A percentile compares a stretch with the other conserved stretches of the same genome.
These are phyloP conservation scores for Typhlomys cinereus DNA, from an alignment of 2,113 vertebrate genomes.

Conservation along the genomic window DNA sequence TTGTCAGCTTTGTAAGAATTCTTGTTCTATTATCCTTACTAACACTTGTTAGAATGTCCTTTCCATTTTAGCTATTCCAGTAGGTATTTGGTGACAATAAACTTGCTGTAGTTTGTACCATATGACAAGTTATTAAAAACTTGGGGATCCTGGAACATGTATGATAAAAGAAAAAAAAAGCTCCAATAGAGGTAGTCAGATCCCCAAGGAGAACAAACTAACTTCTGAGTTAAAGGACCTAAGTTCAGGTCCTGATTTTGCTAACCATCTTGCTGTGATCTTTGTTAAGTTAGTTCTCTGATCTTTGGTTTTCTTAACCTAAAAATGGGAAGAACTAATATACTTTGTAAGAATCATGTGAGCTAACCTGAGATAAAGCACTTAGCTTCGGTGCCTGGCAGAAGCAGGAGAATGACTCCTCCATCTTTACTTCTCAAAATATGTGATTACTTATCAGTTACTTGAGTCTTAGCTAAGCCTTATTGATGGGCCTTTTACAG, in stretches of 20 bases:
- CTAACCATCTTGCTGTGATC: background rate
- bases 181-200: background rate
- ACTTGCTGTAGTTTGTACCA: background rate
- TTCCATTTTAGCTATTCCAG: background rate
- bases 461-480: conserved; percentile 49
- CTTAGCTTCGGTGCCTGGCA: background rate
- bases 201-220: background rate
- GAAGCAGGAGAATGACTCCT: background rate
- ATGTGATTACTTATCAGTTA: conserved; percentile 31
- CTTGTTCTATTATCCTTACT: background rate
- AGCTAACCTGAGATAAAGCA: background rate
- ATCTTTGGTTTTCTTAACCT: conserved; percentile 23
- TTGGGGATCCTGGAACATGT: background rate
- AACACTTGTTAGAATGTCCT: background rate
- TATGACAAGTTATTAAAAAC: background rate
- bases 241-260: background rate
- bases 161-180: background rate
- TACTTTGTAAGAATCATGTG: background rate
- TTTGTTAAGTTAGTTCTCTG: conserved; percentile 27
- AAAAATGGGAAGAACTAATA: background rate
- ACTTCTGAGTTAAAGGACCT: background rate
- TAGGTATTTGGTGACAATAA: background rate
- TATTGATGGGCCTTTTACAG: conserved; percentile 47
- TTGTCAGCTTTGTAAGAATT: background rate
- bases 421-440: conserved; percentile 47